Evolutionary conservation across 1,140 invertebrate genomes (phyloP).

Genomic region (Bombus confusus): DNA sequence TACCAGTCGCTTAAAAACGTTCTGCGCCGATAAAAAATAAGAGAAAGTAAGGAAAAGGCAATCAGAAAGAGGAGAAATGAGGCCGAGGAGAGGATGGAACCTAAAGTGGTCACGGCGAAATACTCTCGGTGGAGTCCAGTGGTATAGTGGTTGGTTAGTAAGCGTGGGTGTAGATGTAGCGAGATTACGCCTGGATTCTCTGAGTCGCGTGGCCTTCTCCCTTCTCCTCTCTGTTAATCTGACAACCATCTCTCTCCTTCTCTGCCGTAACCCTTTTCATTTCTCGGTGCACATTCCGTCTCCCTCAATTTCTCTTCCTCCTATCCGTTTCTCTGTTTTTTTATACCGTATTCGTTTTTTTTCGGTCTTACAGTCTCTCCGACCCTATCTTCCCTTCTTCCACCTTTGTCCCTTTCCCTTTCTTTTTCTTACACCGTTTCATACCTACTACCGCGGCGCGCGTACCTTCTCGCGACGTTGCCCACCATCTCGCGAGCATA

Average conservation of each 20-base stretch:
- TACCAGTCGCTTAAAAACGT: no score
- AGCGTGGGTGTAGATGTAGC: slow-evolving; percentile 75
- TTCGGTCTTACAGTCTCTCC: slow-evolving; percentile 3
- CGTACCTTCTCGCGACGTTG: slow-evolving; percentile 63
- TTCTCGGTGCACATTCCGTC: slow-evolving; percentile 23
- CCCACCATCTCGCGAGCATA: slow-evolving; percentile 69
- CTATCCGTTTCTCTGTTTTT: slow-evolving; percentile 18
- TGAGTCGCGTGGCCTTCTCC: slow-evolving; percentile 74
- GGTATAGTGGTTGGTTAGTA: slow-evolving; percentile 63
- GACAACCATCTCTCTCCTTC: slow-evolving; percentile 21
- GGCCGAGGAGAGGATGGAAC: slow-evolving; percentile 62
- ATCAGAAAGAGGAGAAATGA: slow-evolving; percentile 34
- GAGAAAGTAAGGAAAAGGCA: slow-evolving; percentile 30
- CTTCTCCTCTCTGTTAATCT: slow-evolving; percentile 54
- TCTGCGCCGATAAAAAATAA: not conserved
- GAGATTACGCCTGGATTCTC: slow-evolving; percentile 66
- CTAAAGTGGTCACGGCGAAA: slow-evolving; percentile 59
- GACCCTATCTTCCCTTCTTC: slow-evolving; percentile 14
- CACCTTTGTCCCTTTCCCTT: not conserved
- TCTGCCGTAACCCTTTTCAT: slow-evolving; percentile 38
- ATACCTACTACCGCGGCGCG: slow-evolving; percentile 42
- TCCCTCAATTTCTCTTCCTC: slow-evolving; percentile 48
- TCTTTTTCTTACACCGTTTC: slow-evolving; percentile 24
- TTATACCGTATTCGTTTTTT: not conserved
- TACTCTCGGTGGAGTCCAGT: slow-evolving; percentile 35